Evolutionary conservation across 2,113 vertebrate species (phyloP).

Genomic region (Pleuronectes platessa): DNA sequence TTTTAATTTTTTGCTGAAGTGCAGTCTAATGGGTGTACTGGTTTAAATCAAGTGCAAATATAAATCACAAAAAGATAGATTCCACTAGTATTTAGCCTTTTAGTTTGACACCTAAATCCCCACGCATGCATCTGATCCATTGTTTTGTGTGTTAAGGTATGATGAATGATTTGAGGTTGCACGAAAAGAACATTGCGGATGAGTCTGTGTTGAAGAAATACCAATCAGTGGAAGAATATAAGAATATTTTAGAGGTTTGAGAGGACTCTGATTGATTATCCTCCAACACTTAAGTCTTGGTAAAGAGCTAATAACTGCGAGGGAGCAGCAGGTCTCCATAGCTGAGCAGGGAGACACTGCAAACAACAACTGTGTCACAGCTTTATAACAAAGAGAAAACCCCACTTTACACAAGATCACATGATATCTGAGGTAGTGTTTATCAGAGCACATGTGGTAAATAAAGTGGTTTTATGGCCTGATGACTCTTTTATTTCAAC

Average conservation of each 20-base stretch:
- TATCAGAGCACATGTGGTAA: too few relatives aligned
- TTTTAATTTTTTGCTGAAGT: too few relatives aligned
- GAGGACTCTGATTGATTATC: too few relatives aligned
- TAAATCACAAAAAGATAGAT: too few relatives aligned
- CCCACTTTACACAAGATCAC: conserved; percentile 6
- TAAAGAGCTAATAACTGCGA: too few relatives aligned
- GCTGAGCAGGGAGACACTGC: conserved; percentile 47
- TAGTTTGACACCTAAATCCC: not conserved
- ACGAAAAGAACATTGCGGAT: not conserved
- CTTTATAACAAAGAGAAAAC: conserved; percentile 30
- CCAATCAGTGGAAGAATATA: not conserved
- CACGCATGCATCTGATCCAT: not conserved
- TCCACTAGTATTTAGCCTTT: too few relatives aligned
- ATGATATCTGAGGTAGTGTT: too few relatives aligned
- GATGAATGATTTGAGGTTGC: not conserved
- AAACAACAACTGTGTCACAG: conserved; percentile 3
- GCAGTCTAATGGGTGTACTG: too few relatives aligned
- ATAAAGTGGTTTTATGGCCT: too few relatives aligned
- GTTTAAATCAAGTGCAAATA: too few relatives aligned
- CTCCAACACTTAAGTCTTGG: too few relatives aligned
- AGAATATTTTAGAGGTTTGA: not conserved
- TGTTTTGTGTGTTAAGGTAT: not conserved
- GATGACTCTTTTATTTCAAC: too few relatives aligned
- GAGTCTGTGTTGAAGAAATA: not conserved
- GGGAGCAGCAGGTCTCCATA: conserved; percentile 28